phyloP scores from a whole-genome alignment of 1,140 invertebrate species.

The Nomia melanderi region DNA sequence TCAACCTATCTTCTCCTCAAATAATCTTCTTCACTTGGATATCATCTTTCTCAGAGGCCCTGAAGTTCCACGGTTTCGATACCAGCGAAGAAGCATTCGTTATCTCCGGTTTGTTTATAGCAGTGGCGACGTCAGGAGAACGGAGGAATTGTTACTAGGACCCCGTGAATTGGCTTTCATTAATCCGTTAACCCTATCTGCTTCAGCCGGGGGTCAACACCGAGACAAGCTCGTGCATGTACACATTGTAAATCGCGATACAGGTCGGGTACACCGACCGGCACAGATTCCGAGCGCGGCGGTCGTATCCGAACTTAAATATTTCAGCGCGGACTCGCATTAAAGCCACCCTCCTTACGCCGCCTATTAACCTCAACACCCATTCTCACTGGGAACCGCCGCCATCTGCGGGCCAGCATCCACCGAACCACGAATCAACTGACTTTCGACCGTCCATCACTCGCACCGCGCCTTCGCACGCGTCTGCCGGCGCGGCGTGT shows the following conservation, averaged over 20 bases:
- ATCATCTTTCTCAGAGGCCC: neutral
- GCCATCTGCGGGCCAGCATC: constrained; percentile 27
- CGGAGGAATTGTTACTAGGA: constrained; percentile 55
- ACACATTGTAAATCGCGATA: constrained; percentile 80
- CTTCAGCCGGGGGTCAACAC: constrained; percentile 29
- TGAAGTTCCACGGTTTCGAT: constrained; percentile 21
- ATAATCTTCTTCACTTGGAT: too few species aligned
- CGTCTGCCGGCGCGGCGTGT: neutral
- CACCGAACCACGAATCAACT: constrained; percentile 49
- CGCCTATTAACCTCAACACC: constrained; percentile 78
- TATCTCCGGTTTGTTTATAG: constrained; percentile 74
- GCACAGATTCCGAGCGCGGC: constrained; percentile 73
- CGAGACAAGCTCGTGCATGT: constrained; percentile 47
- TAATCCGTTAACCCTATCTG: constrained; percentile 79
- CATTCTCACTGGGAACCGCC: constrained; percentile 35
- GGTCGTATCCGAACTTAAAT: constrained; percentile 75
- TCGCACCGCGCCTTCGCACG: neutral
- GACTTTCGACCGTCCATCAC: constrained; percentile 54
- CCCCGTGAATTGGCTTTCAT: constrained; percentile 79
- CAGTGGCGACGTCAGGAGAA: constrained; percentile 71
- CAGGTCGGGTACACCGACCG: constrained; percentile 73
- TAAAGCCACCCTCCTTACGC: constrained; percentile 80
- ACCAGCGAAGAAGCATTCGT: constrained; percentile 63
- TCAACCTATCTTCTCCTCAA: too few species aligned
- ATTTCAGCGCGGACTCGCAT: constrained; percentile 77